phyloP scores from a whole-genome alignment of 2,113 vertebrate species.

The Gadus macrocephalus region DNA sequence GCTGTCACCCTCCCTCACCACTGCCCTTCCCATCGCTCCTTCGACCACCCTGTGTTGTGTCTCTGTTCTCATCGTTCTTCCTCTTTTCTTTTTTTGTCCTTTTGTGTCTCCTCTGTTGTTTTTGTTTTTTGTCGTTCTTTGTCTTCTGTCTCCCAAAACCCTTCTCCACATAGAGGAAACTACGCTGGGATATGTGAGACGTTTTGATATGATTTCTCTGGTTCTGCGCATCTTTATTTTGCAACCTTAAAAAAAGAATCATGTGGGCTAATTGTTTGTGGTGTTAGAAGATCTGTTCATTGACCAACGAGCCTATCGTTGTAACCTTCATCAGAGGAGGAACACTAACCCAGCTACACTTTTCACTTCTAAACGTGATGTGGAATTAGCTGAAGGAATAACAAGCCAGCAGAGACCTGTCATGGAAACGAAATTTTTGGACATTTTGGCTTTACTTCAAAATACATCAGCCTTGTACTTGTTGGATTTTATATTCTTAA shows the following conservation, averaged over 20 bases:
- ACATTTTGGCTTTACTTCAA: not conserved
- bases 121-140: conserved; percentile 55
- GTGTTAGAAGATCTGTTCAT: too few species aligned
- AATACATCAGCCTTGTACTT: not conserved
- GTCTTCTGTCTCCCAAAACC: conserved; percentile 60
- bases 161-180: conserved; percentile 89
- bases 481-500: not conserved
- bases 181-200: conserved; percentile 99
- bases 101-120: conserved; percentile 49
- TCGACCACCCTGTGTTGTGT: conserved; percentile 63
- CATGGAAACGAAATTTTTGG: conserved; percentile 23
- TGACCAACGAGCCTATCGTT: conserved; percentile 32
- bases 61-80: conserved; percentile 59
- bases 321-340: conserved; percentile 16
- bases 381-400: conserved; percentile 15
- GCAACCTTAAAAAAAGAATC: conserved; percentile 29
- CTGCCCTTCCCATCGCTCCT: conserved; percentile 41
- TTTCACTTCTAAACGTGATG: conserved; percentile 20
- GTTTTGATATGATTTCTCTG: conserved; percentile 70
- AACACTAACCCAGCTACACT: conserved; percentile 6
- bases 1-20: conserved; percentile 56
- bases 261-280: conserved; percentile 5
- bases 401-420: conserved; percentile 31
- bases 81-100: conserved; percentile 61
- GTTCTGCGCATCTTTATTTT: conserved; percentile 44